Evolutionary conservation across 2,113 vertebrate genomes (phyloP), one percentile per base, ranked within the genome.

Genomic region (Procavia capensis): DNA sequence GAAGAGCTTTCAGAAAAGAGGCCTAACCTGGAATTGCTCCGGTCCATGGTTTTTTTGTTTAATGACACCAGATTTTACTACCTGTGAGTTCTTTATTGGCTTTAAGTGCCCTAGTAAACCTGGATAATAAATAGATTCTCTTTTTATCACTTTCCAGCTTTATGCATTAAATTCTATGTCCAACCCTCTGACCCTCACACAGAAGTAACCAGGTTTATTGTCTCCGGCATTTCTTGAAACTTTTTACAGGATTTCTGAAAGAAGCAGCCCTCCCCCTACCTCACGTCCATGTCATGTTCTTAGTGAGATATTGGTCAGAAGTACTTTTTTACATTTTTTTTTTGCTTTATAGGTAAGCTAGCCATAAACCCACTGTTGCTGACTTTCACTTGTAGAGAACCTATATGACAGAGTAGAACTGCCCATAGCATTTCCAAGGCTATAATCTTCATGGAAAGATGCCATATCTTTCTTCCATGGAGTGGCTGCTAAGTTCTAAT

Each of bases 1-100:
- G 85, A 85, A 43, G 34, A 83, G 22, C 82, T 91, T 93, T 93
- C 87, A 90, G 86, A 75, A 45, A 34, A 85, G 74, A 57, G 39
- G 70, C 45, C 54, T 34, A 43, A 2, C 45, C 39, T 94, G 57
- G 89, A 68, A 89, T 85, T 89, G 24, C 59, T 92, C 66, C 36
- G 66, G 80, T 29, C 59, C 24, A 10, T 27, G 16, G 31, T 24
- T 96, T 43, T 96, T 43, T 11, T 66, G 31, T 81, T 94, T 27
- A 75, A 1, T 10, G 8, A 64, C 43, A 63, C 57, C n/a, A 64
- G 85, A n/a, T 54, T 54, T 64, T 70, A 82, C 78, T 64, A 83
- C 54, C 64, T 92, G 90, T 27, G 2, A 11, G 50, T 66, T 70
- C 27, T 45, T 92, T 36, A 34, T 19, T 34, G 3, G 24, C 25